Percentiles rank a stretch among this genome's conserved stretches.
phyloP scores from a whole-genome alignment of 2,113 vertebrate genomes.

The Mobula birostris region DNA sequence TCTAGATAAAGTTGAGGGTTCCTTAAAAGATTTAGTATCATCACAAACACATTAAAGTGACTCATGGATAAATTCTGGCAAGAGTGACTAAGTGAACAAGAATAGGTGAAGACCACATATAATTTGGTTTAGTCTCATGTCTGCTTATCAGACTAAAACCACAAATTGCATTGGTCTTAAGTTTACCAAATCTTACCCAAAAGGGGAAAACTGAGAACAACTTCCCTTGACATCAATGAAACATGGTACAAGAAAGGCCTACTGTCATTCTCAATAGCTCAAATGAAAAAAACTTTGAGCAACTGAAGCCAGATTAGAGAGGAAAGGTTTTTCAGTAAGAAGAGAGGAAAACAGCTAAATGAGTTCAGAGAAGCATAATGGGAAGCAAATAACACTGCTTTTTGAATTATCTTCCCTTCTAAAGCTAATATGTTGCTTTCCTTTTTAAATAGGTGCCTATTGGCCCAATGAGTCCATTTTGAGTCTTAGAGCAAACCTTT shows the following conservation, averaged over 20 bases:
- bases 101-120: not conserved
- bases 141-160: not conserved
- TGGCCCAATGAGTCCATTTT: no score
- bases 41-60: not conserved
- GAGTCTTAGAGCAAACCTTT: no score
- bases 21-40: not conserved
- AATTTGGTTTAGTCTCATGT: not conserved
- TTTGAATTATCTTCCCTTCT: not conserved
- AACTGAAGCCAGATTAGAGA: not conserved
- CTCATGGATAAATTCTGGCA: not conserved
- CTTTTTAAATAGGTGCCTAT: no score
- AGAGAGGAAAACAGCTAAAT: not conserved
- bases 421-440: not conserved
- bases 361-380: not conserved
- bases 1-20: not conserved
- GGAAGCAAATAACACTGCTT: not conserved
- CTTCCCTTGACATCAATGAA: not conserved
- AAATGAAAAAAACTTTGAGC: not conserved
- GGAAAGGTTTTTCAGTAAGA: no score
- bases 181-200: not conserved
- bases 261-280: not conserved
- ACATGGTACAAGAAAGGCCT: not conserved
- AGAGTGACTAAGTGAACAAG: not conserved
- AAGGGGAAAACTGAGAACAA: not conserved
- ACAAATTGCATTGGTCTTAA: not conserved